These are phyloP conservation scores for Crypturellus undulatus DNA, from an alignment of 2,113 vertebrate genomes.

Conservation along the genomic window DNA sequence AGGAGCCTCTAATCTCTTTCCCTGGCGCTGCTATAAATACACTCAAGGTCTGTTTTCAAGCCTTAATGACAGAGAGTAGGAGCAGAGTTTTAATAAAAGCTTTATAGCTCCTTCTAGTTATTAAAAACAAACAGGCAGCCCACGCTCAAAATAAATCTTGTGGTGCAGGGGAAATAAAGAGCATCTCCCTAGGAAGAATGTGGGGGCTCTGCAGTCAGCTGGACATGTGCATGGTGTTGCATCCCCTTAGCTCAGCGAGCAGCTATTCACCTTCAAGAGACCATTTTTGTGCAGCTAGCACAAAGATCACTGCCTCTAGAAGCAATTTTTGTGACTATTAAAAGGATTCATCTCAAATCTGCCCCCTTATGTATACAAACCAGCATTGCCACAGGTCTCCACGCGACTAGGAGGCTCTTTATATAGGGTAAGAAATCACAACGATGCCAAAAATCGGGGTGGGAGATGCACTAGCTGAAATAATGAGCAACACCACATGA, in stretches of 20 bases:
- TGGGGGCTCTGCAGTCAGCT: background rate
- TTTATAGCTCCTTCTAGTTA: background rate
- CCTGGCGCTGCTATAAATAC: slow-evolving; percentile 8
- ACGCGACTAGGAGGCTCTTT: fast-evolving
- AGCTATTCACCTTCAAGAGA: background rate
- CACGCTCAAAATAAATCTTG: background rate
- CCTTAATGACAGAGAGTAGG: background rate
- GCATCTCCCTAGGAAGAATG: background rate
- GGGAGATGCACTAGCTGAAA: background rate
- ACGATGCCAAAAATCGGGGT: fast-evolving
- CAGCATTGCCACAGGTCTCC: background rate
- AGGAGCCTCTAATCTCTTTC: slow-evolving; percentile 26
- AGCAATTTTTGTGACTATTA: no score
- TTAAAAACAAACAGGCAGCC: slow-evolving; percentile 34
- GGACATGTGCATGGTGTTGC: background rate
- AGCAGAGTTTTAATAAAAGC: background rate
- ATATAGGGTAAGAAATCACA: background rate
- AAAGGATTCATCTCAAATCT: background rate
- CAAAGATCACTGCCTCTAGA: background rate
- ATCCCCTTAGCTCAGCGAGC: background rate
- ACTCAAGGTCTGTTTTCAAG: slow-evolving; percentile 20
- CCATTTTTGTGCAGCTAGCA: slow-evolving; percentile 21
- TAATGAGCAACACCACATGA: background rate
- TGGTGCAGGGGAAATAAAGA: fast-evolving
- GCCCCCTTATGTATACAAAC: background rate